These are phyloP conservation scores for roundworm (Caenorhabditis elegans) DNA, from an alignment of 1,140 invertebrate species.

Conservation along the genomic window DNA sequence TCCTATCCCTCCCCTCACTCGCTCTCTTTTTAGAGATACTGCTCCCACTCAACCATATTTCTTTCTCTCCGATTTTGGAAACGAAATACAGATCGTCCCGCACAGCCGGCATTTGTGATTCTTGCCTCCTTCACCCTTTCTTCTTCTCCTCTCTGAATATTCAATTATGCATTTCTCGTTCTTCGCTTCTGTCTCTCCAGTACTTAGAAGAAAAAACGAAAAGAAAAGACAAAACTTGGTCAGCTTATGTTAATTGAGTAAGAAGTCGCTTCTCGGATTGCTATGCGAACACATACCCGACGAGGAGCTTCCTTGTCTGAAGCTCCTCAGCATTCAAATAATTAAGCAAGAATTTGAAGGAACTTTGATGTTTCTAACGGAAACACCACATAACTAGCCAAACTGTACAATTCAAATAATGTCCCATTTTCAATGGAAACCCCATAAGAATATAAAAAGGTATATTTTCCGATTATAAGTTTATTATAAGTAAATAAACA, in stretches of 20 bases:
- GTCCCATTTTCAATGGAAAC: too few relatives aligned
- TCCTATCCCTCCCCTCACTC: background rate
- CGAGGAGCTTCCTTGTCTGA: background rate
- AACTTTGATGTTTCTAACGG: too few relatives aligned
- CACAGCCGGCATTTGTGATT: background rate
- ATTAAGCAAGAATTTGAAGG: background rate
- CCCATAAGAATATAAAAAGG: too few relatives aligned
- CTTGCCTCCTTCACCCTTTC: background rate
- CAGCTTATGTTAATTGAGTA: slow-evolving; percentile 23
- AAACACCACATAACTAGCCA: too few relatives aligned
- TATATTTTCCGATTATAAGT: too few relatives aligned
- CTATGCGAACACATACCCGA: background rate
- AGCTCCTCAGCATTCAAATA: too few relatives aligned
- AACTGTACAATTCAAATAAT: too few relatives aligned
- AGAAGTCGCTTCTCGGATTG: slow-evolving; percentile 1
- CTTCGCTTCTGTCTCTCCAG: background rate
- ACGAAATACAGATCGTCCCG: background rate
- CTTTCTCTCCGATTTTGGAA: background rate
- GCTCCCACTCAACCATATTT: background rate
- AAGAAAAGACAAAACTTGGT: background rate
- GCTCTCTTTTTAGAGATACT: too few relatives aligned
- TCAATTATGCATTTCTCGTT: slow-evolving; percentile 24
- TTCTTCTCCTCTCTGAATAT: background rate
- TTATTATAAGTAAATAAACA: too few relatives aligned
- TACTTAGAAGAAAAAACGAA: background rate